phyloP scores from a whole-genome alignment of 2,888 invertebrate species.

The Apodemia duryi region DNA sequence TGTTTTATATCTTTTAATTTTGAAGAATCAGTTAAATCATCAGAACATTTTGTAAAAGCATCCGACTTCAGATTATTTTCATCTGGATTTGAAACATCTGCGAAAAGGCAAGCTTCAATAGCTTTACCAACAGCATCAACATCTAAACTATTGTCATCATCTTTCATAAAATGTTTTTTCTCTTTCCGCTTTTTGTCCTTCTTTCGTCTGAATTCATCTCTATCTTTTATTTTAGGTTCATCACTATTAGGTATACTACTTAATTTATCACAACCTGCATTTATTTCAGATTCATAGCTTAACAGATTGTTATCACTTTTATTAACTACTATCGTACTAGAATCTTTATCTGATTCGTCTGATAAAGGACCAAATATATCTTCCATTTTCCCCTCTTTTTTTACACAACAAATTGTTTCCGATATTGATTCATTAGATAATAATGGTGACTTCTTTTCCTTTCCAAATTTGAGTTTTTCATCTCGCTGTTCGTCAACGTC shows the following conservation, averaged over 20 bases:
- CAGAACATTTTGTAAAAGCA: conserved; percentile 41
- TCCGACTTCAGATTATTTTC: conserved; percentile 57
- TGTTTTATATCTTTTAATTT: conserved; percentile 54
- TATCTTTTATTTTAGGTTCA: conserved; percentile 58
- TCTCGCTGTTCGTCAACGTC: conserved; percentile 66
- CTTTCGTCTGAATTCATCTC: conserved; percentile 78
- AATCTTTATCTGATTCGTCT: conserved; percentile 81
- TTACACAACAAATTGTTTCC: conserved; percentile 53
- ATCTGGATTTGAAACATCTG: conserved; percentile 78
- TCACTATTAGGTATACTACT: conserved; percentile 35
- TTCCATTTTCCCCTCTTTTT: conserved; percentile 90
- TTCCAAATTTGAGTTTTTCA: conserved; percentile 80
- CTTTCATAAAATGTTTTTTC: conserved; percentile 76
- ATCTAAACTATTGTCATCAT: conserved; percentile 89
- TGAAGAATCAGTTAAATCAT: conserved; percentile 68
- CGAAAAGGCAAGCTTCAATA: conserved; percentile 88
- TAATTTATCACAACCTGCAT: conserved; percentile 36
- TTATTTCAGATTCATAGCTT: conserved; percentile 43
- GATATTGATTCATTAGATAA: conserved; percentile 44
- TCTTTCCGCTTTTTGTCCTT: conserved; percentile 83
- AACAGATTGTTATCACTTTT: conserved; percentile 41
- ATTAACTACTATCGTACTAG: conserved; percentile 28
- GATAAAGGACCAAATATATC: conserved; percentile 93
- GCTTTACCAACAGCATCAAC: conserved; percentile 90
- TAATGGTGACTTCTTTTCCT: conserved; percentile 66